Evolutionary conservation across 2,113 vertebrate species (phyloP).

Genomic region (Xiphophorus maculatus): DNA sequence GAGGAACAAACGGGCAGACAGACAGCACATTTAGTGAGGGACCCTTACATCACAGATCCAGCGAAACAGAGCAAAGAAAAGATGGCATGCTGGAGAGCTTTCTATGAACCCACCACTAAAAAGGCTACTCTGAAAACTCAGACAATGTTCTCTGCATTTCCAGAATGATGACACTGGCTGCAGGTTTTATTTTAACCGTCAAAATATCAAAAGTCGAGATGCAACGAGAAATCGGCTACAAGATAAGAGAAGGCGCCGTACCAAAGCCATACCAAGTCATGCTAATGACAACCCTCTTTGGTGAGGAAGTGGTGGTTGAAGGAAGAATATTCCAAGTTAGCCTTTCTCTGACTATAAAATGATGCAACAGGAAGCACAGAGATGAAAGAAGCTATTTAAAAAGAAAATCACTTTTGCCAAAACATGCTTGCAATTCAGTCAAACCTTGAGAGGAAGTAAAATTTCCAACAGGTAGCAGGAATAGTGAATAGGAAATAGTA

Average conservation of each 20-base stretch:
- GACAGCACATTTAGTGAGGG: neutral
- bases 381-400: neutral
- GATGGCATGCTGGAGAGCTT: slow-evolving; percentile 56
- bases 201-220: neutral
- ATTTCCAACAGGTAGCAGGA: neutral
- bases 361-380: neutral
- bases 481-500: neutral
- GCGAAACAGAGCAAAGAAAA: slow-evolving; percentile 42
- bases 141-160: slow-evolving; percentile 49
- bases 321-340: no score
- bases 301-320: no score
- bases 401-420: neutral
- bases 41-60: slow-evolving; percentile 1
- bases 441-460: no score
- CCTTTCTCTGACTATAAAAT: no score
- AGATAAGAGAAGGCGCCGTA: no score
- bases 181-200: neutral
- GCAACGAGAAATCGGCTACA: neutral
- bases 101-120: slow-evolving; percentile 32
- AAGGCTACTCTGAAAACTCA: slow-evolving; percentile 9
- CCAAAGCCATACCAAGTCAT: no score
- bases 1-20: neutral
- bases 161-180: slow-evolving; percentile 18
- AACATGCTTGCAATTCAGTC: no score
- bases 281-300: no score